Conservation (phyloP, 2,888 invertebrate genomes). For the Rutpela maculata region DNA sequence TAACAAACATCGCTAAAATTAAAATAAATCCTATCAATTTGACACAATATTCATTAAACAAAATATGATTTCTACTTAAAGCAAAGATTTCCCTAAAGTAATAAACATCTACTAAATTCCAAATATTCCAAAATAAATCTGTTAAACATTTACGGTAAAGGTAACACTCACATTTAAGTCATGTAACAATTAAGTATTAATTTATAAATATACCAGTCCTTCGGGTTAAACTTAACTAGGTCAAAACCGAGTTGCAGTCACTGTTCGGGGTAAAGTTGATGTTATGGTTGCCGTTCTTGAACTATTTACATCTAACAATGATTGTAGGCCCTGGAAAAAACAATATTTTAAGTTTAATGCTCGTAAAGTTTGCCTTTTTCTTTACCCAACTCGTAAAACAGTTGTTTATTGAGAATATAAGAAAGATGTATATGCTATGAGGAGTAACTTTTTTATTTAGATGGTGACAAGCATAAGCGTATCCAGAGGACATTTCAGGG, state of each 20-base stretch:
- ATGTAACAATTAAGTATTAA: slow-evolving; percentile 57
- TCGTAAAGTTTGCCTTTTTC: not conserved
- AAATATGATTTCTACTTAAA: slow-evolving; percentile 3
- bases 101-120: slow-evolving; percentile 32
- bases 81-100: not conserved
- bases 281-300: slow-evolving; percentile 69
- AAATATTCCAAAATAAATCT: slow-evolving; percentile 42
- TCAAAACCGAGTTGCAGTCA: slow-evolving; percentile 74
- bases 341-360: slow-evolving; percentile 9
- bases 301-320: slow-evolving; percentile 69
- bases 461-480: not conserved
- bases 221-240: slow-evolving; percentile 68
- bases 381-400: not conserved
- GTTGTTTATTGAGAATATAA: slow-evolving; percentile 1
- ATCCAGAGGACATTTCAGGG: too few species aligned
- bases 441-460: not conserved
- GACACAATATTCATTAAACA: not conserved
- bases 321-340: slow-evolving; percentile 67
- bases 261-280: slow-evolving; percentile 70
- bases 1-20: slow-evolving; percentile 14
- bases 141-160: slow-evolving; percentile 55
- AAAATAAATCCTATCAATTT: slow-evolving; percentile 31
- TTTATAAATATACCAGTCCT: slow-evolving; percentile 68
- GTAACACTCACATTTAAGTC: slow-evolving; percentile 55
- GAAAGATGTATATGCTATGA: not conserved